Base-by-base conservation (phyloP, 2,113 vertebrate species). In the Neotoma lepida region DNA sequence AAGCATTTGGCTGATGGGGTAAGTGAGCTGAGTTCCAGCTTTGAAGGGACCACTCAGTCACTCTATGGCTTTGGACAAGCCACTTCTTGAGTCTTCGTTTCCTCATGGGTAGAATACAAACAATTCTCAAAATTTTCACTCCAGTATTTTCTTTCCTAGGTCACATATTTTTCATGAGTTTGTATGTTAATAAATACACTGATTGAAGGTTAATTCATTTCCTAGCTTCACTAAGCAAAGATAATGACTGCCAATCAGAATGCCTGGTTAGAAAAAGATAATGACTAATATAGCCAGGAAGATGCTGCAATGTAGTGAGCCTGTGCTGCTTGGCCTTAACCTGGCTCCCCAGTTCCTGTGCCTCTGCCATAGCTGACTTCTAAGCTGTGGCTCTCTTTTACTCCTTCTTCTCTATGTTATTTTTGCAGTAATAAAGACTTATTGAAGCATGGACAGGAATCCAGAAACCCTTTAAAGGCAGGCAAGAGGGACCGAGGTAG, bases 71-170 rank as follows among this genome's bases (percentile, higher is more conserved):
- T 92, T 33, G 82, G 74, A 80, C 28, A 94, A 80, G 28, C 73
- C 80, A 49, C 33, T 73, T 82, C 71, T 80, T 90, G 86, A 44
- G n/a, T 95, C 71, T 94, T 17, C 24, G 54, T 89, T 95, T 94
- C 84, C 28, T 86, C 58, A 58, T 66, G 46, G 93, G 22, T 85
- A 88, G 87, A 73, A 96, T 58, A 78, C 90, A 91, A 78, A n/a
- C 20, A 74, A 18, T 87, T 89, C 15, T 49, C 30, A 91, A 87
- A 33, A 4, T 61, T 92, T 92, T 94, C 30, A 41, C 46, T 33
- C 90, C 95, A 66, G 89, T 94, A 86, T 17, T 56, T 70, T 70
- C 30, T 41, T 35, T 93, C 54, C 35, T 56, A 41, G 26, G 28
- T 28, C 66, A 77, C 81, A 41, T 33, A 33, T 89, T 97, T 93